Percentiles rank a stretch among this genome's conserved stretches.
Conservation (phyloP, 2,797 vertebrate species). For the Catamblyrhynchus diadema region DNA sequence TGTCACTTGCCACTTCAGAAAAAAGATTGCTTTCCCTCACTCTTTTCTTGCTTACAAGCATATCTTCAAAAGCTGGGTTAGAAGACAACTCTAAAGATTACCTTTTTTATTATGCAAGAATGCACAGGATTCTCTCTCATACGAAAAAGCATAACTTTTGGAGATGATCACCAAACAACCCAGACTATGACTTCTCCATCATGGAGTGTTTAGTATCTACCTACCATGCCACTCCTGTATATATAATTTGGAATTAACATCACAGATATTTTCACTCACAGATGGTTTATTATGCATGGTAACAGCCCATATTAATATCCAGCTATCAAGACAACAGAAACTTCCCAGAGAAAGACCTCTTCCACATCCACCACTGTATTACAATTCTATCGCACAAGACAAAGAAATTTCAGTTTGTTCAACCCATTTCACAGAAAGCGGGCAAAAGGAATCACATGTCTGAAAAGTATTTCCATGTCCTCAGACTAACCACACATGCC, state of each 20-base stretch:
- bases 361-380: neutral
- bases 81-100: neutral
- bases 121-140: neutral
- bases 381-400: neutral
- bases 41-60: neutral
- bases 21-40: neutral
- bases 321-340: neutral
- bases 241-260: neutral
- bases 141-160: neutral
- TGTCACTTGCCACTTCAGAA: conserved; percentile 40
- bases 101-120: neutral
- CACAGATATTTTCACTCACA: neutral
- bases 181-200: neutral
- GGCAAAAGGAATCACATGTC: neutral
- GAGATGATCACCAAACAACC: neutral
- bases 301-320: neutral
- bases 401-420: neutral
- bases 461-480: neutral
- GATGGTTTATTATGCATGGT: neutral
- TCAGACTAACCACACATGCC: neutral
- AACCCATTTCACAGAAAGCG: neutral
- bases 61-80: neutral
- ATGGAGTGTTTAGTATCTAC: neutral
- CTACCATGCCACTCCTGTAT: neutral
- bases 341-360: neutral